Percentiles rank a stretch among this genome's conserved stretches.
These are phyloP conservation scores for Columba guinea DNA, from an alignment of 2,797 vertebrate species.

Conservation along the genomic window DNA sequence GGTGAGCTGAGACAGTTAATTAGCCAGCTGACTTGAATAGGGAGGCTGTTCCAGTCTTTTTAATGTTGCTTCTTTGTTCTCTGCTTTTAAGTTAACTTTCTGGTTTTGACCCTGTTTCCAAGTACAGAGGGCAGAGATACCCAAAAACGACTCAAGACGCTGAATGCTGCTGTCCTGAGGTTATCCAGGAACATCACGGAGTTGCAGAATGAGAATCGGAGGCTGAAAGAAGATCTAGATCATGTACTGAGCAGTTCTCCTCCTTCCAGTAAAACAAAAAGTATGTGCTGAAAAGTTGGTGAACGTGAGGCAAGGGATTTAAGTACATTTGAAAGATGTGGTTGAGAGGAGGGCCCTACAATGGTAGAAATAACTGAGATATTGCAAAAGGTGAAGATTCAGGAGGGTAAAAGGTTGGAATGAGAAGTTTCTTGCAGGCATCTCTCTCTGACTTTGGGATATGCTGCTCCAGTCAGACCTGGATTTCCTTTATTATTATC, in stretches of 20 bases:
- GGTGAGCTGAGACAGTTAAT: background rate
- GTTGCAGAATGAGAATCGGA: slow-evolving; percentile 85
- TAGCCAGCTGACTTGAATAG: background rate
- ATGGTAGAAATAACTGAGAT: background rate
- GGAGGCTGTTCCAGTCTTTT: background rate
- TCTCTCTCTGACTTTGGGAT: background rate
- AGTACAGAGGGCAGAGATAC: slow-evolving; percentile 80
- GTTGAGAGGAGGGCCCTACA: background rate
- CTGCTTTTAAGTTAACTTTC: slow-evolving; percentile 36
- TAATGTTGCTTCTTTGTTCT: background rate
- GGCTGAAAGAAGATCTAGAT: slow-evolving; percentile 84
- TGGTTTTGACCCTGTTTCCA: background rate
- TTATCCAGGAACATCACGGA: slow-evolving; percentile 85
- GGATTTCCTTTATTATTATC: background rate
- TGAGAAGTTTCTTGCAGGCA: background rate
- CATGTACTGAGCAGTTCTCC: slow-evolving; percentile 72
- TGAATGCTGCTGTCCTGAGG: slow-evolving; percentile 82
- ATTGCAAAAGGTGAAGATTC: background rate
- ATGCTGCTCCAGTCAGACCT: background rate
- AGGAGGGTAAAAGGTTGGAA: background rate
- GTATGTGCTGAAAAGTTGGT: background rate
- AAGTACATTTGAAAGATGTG: background rate
- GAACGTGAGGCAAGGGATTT: background rate
- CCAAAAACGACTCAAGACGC: slow-evolving; percentile 80
- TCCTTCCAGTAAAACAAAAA: slow-evolving; percentile 44